phyloP scores from a whole-genome alignment of 1,140 invertebrate species.

The Aphis gossypii region DNA sequence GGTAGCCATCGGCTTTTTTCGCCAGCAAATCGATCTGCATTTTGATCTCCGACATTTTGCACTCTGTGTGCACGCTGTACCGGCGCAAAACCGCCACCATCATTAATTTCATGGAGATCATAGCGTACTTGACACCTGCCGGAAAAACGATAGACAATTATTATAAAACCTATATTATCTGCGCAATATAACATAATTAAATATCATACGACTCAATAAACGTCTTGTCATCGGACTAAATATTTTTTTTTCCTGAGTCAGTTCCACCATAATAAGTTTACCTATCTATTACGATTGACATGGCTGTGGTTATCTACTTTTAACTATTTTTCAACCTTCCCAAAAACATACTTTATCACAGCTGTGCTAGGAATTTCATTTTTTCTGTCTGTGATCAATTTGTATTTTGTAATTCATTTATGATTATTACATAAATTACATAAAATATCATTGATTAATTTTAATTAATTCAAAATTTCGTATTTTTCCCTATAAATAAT shows the following conservation, averaged over 20 bases:
- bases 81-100: conserved; percentile 59
- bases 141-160: neutral
- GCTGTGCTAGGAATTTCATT: neutral
- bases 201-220: neutral
- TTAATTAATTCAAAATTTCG: neutral
- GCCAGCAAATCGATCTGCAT: conserved; percentile 60
- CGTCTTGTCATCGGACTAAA: neutral
- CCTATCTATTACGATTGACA: neutral
- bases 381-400: neutral
- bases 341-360: neutral
- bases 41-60: conserved; percentile 60
- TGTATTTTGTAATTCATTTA: neutral
- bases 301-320: neutral
- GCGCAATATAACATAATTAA: neutral
- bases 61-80: conserved; percentile 59
- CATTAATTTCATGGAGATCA: conserved; percentile 61
- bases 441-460: too few species aligned
- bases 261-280: neutral
- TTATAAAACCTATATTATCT: neutral
- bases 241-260: neutral
- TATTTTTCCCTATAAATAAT: too few species aligned
- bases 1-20: conserved; percentile 59
- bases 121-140: conserved; percentile 61
- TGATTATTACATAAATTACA: too few species aligned
- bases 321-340: neutral